phyloP scores from a whole-genome alignment of 2,113 vertebrate species.

The Paramisgurnus dabryanus region DNA sequence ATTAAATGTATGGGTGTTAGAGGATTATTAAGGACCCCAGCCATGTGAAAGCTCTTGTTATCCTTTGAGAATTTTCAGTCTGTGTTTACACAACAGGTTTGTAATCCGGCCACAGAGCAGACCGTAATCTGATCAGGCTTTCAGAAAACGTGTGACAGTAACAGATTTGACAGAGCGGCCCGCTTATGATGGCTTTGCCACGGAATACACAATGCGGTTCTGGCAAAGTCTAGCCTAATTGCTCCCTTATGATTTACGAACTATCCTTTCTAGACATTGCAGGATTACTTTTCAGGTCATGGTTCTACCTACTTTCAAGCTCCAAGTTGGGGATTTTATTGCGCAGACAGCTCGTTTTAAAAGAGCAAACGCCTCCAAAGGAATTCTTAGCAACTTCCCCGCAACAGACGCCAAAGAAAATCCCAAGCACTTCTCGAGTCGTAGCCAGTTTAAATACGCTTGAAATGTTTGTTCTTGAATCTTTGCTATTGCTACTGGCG shows the following conservation, averaged over 20 bases:
- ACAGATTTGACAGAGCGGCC: slow-evolving; percentile 29
- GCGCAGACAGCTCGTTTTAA: neutral
- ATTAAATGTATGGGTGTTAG: slow-evolving; percentile 55
- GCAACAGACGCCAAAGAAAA: slow-evolving; percentile 67
- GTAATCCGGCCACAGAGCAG: slow-evolving; percentile 52
- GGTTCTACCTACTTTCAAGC: neutral
- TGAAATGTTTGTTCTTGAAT: slow-evolving; percentile 70
- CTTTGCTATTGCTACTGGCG: slow-evolving; percentile 64
- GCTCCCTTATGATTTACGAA: slow-evolving; percentile 31
- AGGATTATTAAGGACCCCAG: slow-evolving; percentile 48
- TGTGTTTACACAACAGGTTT: slow-evolving; percentile 55
- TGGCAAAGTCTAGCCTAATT: slow-evolving; percentile 28
- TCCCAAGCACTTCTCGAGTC: slow-evolving; percentile 59
- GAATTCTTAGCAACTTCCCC: slow-evolving; percentile 66
- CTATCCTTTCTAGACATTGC: neutral
- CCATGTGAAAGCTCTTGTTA: slow-evolving; percentile 47
- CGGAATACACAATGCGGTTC: slow-evolving; percentile 20
- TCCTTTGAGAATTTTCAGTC: slow-evolving; percentile 50
- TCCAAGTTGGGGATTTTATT: neutral
- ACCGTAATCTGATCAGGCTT: slow-evolving; percentile 52
- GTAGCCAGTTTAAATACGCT: slow-evolving; percentile 66
- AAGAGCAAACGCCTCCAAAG: neutral
- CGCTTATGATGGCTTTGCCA: slow-evolving; percentile 39
- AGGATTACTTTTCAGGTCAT: slow-evolving; percentile 16
- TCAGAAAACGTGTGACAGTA: slow-evolving; percentile 29